A percentile compares a stretch with the other conserved stretches of the same genome.
Evolutionary conservation across 2,113 vertebrate species (phyloP).

Genomic region (Gulo gulo): DNA sequence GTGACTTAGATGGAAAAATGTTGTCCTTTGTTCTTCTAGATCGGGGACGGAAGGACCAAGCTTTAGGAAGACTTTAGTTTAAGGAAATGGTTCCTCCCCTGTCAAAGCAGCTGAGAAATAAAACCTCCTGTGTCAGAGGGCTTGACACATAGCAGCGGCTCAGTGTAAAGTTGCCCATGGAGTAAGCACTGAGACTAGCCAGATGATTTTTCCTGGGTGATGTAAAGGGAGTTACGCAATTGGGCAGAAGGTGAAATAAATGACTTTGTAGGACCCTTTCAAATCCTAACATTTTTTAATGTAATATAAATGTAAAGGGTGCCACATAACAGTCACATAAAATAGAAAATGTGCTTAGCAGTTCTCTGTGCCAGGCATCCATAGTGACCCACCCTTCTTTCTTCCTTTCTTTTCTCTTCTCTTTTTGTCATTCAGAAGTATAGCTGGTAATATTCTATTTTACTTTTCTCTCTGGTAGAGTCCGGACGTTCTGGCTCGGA

Average conservation of each 20-base stretch:
- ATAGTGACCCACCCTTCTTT: neutral
- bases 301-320: neutral
- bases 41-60: neutral
- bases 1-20: neutral
- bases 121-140: neutral
- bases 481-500: neutral
- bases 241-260: neutral
- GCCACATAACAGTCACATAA: neutral
- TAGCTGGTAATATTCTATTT: neutral
- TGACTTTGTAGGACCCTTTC: neutral
- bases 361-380: neutral
- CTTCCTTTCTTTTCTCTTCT: fast-evolving
- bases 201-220: neutral
- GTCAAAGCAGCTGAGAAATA: neutral
- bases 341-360: neutral
- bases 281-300: neutral
- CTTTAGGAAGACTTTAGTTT: neutral
- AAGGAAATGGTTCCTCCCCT: neutral
- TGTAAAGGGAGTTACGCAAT: neutral
- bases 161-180: neutral
- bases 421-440: neutral
- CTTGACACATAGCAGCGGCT: neutral
- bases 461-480: neutral
- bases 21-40: neutral
- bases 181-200: neutral